These are phyloP conservation scores for Taxidea taxus DNA, from an alignment of 2,113 vertebrate species.

Conservation along the genomic window DNA sequence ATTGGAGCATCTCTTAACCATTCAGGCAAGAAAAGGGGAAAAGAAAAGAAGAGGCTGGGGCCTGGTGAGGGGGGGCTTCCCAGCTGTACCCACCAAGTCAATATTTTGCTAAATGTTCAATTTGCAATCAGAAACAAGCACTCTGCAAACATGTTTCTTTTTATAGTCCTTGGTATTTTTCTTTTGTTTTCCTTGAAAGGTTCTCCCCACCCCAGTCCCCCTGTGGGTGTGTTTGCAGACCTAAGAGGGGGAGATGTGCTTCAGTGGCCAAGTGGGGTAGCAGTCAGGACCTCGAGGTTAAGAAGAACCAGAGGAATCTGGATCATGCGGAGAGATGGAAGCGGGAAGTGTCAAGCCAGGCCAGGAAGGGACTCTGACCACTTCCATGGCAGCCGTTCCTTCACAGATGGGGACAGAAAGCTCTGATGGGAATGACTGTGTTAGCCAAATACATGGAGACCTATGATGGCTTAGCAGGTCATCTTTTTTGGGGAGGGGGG, in stretches of 20 bases:
- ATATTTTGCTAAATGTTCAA: slow-evolving; percentile 31
- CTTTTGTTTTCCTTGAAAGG: slow-evolving; percentile 24
- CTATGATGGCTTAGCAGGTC: background rate
- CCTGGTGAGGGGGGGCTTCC: background rate
- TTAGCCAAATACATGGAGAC: background rate
- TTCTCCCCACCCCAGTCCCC: background rate
- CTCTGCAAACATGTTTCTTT: slow-evolving; percentile 36
- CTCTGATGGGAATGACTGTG: background rate
- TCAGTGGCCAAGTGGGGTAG: background rate
- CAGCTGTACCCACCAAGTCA: background rate
- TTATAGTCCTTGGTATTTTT: slow-evolving; percentile 26
- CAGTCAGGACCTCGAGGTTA: background rate
- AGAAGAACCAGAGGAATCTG: background rate
- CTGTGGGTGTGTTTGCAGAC: background rate
- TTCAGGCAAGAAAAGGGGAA: background rate
- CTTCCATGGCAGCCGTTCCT: background rate
- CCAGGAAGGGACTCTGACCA: background rate
- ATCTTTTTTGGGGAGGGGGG: background rate
- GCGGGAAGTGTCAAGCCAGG: background rate
- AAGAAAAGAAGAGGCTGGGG: background rate
- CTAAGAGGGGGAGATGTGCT: background rate
- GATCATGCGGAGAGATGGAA: background rate
- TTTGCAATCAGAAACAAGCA: background rate
- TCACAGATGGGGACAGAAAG: background rate
- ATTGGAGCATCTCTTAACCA: background rate